A percentile compares a stretch with the other conserved stretches of the same genome.
Evolutionary conservation across 1,140 invertebrate genomes (phyloP).

Genomic region (Ptiloglossa arizonensis): DNA sequence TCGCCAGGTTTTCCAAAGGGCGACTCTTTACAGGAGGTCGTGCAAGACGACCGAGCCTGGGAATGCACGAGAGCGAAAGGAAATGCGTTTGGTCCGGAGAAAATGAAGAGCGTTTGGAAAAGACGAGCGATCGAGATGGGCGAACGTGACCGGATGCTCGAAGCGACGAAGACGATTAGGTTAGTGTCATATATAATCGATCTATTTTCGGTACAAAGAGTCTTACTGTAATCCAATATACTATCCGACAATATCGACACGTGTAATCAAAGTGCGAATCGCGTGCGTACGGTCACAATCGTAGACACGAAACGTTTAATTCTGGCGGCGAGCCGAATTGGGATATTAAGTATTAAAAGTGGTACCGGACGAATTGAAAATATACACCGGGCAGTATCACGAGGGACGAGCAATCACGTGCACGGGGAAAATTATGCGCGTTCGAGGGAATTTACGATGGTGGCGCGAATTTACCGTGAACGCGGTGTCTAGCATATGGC

Average conservation of each 20-base stretch:
- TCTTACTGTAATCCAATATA: too few relatives aligned
- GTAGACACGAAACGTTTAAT: background rate
- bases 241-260: background rate
- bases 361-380: constrained; percentile 14
- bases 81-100: too few relatives aligned
- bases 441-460: constrained; percentile 7
- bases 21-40: too few relatives aligned
- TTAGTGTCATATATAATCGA: too few relatives aligned
- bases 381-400: background rate
- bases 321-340: constrained; percentile 24
- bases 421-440: constrained; percentile 13
- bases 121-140: too few relatives aligned
- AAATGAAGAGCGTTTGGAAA: too few relatives aligned
- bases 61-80: too few relatives aligned
- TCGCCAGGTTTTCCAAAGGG: too few relatives aligned
- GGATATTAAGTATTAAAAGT: constrained; percentile 26
- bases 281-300: background rate
- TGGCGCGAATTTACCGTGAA: constrained; percentile 8
- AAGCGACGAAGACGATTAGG: too few relatives aligned
- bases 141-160: too few relatives aligned
- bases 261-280: background rate
- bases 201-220: too few relatives aligned
- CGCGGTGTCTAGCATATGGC: background rate
- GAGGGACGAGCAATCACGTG: constrained; percentile 21
- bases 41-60: too few relatives aligned